Evolutionary conservation across 2,888 invertebrate species (phyloP).

Genomic region (Dicranocentrus wangi): DNA sequence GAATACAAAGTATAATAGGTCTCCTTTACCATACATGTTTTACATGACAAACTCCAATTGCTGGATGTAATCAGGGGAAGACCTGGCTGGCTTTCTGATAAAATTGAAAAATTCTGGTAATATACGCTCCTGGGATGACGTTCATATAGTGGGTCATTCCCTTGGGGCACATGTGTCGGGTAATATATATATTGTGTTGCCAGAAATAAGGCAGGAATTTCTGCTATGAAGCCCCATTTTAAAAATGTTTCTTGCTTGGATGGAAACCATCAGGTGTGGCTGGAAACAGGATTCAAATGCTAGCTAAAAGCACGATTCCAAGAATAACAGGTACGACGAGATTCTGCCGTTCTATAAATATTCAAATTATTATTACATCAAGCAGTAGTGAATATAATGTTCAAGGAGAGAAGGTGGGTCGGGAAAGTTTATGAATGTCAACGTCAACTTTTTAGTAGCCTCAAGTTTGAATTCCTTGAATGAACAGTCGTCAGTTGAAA

Average conservation of each 20-base stretch:
- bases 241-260: neutral
- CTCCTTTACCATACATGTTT: neutral
- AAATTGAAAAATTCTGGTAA: slow-evolving; percentile 7
- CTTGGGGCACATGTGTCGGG: slow-evolving; percentile 56
- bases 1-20: neutral
- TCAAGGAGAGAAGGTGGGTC: neutral
- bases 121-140: slow-evolving; percentile 19
- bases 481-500: no score
- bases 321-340: slow-evolving; percentile 37
- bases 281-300: slow-evolving; percentile 16
- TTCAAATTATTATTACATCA: no score
- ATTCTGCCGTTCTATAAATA: neutral
- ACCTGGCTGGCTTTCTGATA: slow-evolving; percentile 22
- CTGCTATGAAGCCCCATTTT: neutral
- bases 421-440: neutral
- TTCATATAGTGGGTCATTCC: slow-evolving; percentile 48
- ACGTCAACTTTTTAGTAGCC: no score
- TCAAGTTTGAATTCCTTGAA: no score
- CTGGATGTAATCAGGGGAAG: slow-evolving; percentile 28
- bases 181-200: neutral
- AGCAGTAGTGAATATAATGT: neutral
- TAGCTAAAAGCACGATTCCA: neutral
- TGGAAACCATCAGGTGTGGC: slow-evolving; percentile 23
- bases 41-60: no score
- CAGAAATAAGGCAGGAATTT: neutral